Evolutionary conservation across 2,797 vertebrate genomes (phyloP).

Genomic region (Notolepis coatsorum): DNA sequence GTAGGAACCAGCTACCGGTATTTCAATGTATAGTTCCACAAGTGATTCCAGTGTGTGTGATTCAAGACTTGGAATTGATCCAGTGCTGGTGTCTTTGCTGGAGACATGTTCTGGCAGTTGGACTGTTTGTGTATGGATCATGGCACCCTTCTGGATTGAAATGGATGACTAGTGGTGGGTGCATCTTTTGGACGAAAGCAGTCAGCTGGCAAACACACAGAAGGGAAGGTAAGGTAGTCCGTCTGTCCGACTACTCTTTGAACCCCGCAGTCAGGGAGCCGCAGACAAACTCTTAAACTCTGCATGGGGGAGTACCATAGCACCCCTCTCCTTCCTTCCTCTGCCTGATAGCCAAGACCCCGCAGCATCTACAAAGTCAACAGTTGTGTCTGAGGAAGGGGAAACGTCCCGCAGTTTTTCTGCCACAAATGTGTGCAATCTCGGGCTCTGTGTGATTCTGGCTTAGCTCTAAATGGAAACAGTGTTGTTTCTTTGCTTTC

Average conservation of each 20-base stretch:
- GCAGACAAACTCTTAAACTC: conserved; percentile 70
- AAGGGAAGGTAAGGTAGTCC: conserved; percentile 74
- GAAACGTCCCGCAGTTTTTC: conserved; percentile 76
- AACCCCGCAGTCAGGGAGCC: conserved; percentile 73
- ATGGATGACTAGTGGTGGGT: conserved; percentile 80
- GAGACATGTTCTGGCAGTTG: conserved; percentile 47
- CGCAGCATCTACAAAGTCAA: conserved; percentile 80
- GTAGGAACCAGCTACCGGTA: conserved; percentile 12
- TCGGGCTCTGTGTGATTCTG: conserved; percentile 71
- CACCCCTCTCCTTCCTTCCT: conserved; percentile 82
- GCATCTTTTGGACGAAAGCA: conserved; percentile 71
- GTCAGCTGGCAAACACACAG: conserved; percentile 67
- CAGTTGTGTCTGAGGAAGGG: conserved; percentile 68
- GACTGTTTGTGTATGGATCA: conserved; percentile 60
- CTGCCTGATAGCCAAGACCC: conserved; percentile 68
- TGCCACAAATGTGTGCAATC: conserved; percentile 70
- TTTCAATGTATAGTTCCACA: conserved; percentile 30
- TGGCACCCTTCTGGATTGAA: conserved; percentile 75
- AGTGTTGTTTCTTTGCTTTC: conserved; percentile 79
- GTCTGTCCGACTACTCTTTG: conserved; percentile 79
- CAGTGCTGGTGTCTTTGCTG: conserved; percentile 38
- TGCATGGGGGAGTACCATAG: conserved; percentile 65
- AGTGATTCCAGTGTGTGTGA: conserved; percentile 20
- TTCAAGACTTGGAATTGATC: conserved; percentile 31
- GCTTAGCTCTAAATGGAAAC: conserved; percentile 79